phyloP scores from a whole-genome alignment of 2,113 vertebrate genomes.

The Neolamprologus brichardi region DNA sequence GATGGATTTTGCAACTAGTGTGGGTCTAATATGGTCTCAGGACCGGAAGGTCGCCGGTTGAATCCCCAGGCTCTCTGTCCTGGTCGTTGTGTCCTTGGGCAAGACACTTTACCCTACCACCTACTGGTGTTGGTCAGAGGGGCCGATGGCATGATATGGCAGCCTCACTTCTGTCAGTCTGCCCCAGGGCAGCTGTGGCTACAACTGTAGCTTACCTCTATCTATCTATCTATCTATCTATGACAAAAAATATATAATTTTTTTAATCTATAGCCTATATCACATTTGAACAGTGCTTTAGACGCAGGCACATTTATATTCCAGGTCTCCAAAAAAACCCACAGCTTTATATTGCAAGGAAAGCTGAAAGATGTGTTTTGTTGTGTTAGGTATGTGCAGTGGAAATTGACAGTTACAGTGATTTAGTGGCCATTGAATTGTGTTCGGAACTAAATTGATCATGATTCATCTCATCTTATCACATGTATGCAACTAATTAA shows the following conservation, averaged over 20 bases:
- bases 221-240: not conserved
- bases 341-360: not conserved
- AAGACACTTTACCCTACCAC: too few relatives aligned
- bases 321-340: not conserved
- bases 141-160: too few relatives aligned
- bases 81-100: too few relatives aligned
- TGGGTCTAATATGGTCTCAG: not conserved
- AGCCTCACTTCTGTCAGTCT: too few relatives aligned
- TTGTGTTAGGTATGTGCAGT: not conserved
- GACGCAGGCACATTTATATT: not conserved
- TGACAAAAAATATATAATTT: not conserved
- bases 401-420: not conserved
- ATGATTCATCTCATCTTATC: not conserved
- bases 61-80: too few relatives aligned
- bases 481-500: not conserved
- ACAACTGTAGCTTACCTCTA: not conserved
- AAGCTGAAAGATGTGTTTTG: not conserved
- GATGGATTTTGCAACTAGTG: not conserved
- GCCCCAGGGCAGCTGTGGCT: too few relatives aligned
- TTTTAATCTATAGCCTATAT: not conserved
- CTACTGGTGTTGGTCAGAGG: too few relatives aligned
- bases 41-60: too few relatives aligned
- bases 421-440: not conserved
- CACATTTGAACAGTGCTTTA: not conserved
- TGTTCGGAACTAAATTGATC: not conserved